phyloP scores from a whole-genome alignment of 2,888 invertebrate genomes.

The Nesidiocoris tenuis region DNA sequence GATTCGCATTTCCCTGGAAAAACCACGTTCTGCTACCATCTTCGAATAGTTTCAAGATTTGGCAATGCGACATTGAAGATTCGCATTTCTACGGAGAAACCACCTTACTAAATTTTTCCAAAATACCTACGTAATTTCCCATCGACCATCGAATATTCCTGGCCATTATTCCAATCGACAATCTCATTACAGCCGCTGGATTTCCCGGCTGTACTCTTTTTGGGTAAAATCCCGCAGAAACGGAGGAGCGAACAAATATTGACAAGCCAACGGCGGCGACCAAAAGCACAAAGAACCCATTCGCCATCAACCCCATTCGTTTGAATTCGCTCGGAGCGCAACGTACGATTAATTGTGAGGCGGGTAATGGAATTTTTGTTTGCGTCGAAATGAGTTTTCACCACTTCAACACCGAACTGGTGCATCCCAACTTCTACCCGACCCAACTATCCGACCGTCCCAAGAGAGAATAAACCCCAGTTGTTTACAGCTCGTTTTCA shows the following conservation, averaged over 20 bases:
- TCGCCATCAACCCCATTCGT: neutral
- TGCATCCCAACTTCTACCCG: neutral
- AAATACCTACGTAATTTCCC: too few species aligned
- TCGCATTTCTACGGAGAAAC: too few species aligned
- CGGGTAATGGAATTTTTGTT: neutral
- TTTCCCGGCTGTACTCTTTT: neutral
- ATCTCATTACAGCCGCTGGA: neutral
- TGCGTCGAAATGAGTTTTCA: neutral
- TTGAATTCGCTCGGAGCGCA: neutral
- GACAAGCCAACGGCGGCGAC: neutral
- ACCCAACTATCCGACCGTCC: too few species aligned
- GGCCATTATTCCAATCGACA: too few species aligned
- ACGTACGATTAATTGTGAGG: neutral
- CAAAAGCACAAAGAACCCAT: neutral
- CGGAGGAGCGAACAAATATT: neutral
- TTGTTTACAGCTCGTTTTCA: neutral
- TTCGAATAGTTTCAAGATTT: too few species aligned
- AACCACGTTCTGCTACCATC: too few species aligned
- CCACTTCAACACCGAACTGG: neutral
- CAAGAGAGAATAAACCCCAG: neutral
- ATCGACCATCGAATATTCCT: too few species aligned
- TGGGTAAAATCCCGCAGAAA: neutral
- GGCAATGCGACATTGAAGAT: too few species aligned
- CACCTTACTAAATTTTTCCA: too few species aligned
- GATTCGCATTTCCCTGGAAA: too few species aligned